Evolutionary conservation across 2,797 vertebrate genomes (phyloP), one percentile per base, ranked within the genome.

Genomic region (Urocyon cinereoargenteus): DNA sequence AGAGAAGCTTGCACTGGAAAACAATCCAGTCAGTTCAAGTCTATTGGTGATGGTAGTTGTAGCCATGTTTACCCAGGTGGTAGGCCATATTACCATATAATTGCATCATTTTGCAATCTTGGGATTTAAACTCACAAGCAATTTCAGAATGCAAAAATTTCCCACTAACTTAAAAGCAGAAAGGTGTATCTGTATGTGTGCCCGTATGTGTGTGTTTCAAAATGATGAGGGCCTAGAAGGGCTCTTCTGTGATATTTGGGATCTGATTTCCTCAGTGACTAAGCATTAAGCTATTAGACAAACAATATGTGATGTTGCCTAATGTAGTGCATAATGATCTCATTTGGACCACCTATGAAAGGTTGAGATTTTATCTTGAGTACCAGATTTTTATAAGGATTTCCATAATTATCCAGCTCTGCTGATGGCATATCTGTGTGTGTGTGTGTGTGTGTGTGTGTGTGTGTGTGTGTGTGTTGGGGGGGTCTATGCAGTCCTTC

Each of bases 61-160:
- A 55, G 40, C 55, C 73, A 31, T 61, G 36, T 78, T 93, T 97
- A 79, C 61, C 81, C 34, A 90, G 72, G 26, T 1, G 75, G 89
- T n/a, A 72, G 59, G 0, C 1, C 70, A 62, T 95, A 22, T 97
- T 98, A 57, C 96, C 70, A 78, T 16, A 61, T 36, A 64, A 31
- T 98, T 97, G 92, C 93, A 96, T 98, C 94, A 97, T 92, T 97
- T 96, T 94, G 59, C 72, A 97, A 70, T 90, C 85, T 94, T 96
- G 96, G 91, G 86, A 97, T 97, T 96, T 98, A 96, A 95, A 78
- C 55, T 97, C 77, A 55, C 8, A 73, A 96, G 78, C 34, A 83
- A 51, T 95, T 98, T 98, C 59, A 82, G 85, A 93, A 68, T 53
- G 79, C 36, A 86, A 78, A 96, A 70, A 91, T 98, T 73, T 96